Base-by-base conservation (phyloP, 1,140 invertebrate species). In the Limonius californicus region DNA sequence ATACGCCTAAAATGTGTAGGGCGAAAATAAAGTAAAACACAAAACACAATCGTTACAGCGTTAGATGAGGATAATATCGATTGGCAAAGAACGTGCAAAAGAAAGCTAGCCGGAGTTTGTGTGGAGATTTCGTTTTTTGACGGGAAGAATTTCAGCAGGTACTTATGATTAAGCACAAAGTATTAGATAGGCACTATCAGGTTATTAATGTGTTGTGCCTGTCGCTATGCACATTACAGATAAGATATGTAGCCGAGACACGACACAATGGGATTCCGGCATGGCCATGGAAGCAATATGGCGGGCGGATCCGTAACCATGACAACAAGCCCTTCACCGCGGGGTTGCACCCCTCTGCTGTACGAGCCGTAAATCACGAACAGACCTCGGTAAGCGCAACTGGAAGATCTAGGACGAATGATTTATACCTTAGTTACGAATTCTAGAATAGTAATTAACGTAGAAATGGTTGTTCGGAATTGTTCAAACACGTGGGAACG, bases 141-240 rank as follows among this genome's bases (percentile, higher is more conserved):
- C 45, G 45, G 15, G 8, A 50, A 50, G 20, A 50, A 50, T 14
- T 21, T 12, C 6, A 18, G 32, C 56, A 39, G 18, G 35, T 60
- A 32, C 20, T 53, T 35, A n/a, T 53, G 59, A 27, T 50, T 59
- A 50, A 27, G 16, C 42, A 21, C 43, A 59, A 58, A 50, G 58
- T 53, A 32, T 27, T 42, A 47, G 58, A 57, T 57, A 57, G 32
- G 43, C 35, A 35, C 45, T 66, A 63, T 64, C 65, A 59, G 65
- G 55, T 67, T 67, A 67, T 67, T 67, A 67, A 67, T 67, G 65
- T 64, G 53, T 60, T 62, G 54, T 57, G 59, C 54, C 65, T 67
- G 65, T 67, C 65, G 65, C 56, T 66, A 59, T 63, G 61, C 63
- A 64, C 66, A 55, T 67, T 67, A 67, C 14, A 67, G 66, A 67